Evolutionary conservation across 2,113 vertebrate genomes (phyloP).

Genomic region (Danio rerio): GRCz12tu NC_133189.1:1391501-1392000

Average conservation of each 20-base stretch:
- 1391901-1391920: no score
- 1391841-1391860: no score
- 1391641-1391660: neutral
- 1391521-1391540: conserved; percentile 94
- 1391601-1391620: conserved; percentile 93
- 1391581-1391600: conserved; percentile 91
- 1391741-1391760: neutral
- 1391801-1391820: no score
- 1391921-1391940: no score
- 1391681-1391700: no score
- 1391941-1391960: no score
- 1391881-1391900: no score
- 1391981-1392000: neutral
- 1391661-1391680: neutral
- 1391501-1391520: conserved; percentile 94
- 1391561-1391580: conserved; percentile 91
- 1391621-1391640: conserved; percentile 66
- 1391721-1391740: neutral
- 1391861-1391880: no score
- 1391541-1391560: conserved; percentile 94
- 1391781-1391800: neutral
- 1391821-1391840: no score
- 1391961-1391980: no score
- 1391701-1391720: neutral
- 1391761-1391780: neutral